A percentile compares a stretch with the other conserved stretches of the same genome.
These are phyloP conservation scores for Setipinna tenuifilis DNA, from an alignment of 2,797 vertebrate species.

Conservation along the genomic window DNA sequence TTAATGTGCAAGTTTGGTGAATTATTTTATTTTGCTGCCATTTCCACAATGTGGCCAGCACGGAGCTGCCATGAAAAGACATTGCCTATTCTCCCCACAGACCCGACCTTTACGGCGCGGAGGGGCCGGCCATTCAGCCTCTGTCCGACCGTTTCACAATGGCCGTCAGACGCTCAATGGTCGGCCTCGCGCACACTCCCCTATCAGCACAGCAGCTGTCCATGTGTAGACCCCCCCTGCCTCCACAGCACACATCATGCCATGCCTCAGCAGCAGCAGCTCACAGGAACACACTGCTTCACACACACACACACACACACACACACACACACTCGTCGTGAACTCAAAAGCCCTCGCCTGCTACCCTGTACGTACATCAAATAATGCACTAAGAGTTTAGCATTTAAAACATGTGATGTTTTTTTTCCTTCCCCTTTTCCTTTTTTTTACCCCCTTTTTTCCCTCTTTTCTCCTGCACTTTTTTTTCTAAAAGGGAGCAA, in stretches of 20 bases:
- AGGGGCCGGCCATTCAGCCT: neutral
- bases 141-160: neutral
- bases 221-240: too few species aligned
- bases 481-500: slow-evolving; percentile 60
- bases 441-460: slow-evolving; percentile 47
- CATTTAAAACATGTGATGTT: neutral
- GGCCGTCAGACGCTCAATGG: slow-evolving; percentile 9
- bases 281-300: too few species aligned
- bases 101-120: neutral
- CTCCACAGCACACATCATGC: too few species aligned
- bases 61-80: slow-evolving; percentile 19
- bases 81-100: neutral
- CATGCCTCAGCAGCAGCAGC: too few species aligned
- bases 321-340: too few species aligned
- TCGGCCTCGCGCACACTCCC: neutral
- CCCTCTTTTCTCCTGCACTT: neutral
- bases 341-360: neutral
- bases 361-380: neutral
- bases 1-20: slow-evolving; percentile 54
- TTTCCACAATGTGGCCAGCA: neutral
- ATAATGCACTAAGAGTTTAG: neutral
- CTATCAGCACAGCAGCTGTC: slow-evolving; percentile 1
- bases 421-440: neutral
- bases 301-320: too few species aligned
- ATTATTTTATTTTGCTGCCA: slow-evolving; percentile 53